Percentiles rank a stretch among this genome's conserved stretches.
These are phyloP conservation scores for Cephus rjabovi DNA, from an alignment of 2,888 invertebrate genomes.

Conservation along the genomic window DNA sequence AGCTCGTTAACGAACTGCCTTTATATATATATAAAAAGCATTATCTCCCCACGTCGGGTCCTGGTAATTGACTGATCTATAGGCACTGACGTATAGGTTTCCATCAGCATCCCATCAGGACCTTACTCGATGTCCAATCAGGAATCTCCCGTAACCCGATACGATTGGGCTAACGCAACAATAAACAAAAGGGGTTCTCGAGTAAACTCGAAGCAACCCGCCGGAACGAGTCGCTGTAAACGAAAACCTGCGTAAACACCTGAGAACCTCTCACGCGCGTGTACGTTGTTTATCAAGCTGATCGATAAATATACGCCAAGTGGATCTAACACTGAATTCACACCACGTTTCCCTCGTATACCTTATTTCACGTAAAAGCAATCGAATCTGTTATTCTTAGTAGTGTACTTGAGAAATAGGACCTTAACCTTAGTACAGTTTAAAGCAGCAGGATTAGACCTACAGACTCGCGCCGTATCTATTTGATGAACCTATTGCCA, in stretches of 20 bases:
- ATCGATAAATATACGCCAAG: neutral
- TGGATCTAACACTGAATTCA: neutral
- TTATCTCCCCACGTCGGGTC: neutral
- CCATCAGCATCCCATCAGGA: neutral
- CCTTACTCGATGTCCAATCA: neutral
- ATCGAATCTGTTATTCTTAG: neutral
- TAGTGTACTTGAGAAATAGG: neutral
- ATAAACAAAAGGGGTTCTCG: neutral
- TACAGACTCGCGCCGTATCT: neutral
- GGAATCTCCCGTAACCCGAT: conserved; percentile 1
- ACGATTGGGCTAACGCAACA: conserved; percentile 1
- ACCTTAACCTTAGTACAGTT: neutral
- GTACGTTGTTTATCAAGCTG: neutral
- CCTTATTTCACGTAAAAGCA: neutral
- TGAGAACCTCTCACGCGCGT: neutral
- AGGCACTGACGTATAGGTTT: neutral
- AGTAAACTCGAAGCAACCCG: neutral
- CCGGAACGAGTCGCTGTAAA: neutral
- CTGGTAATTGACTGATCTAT: neutral
- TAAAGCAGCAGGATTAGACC: neutral
- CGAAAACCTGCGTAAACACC: neutral
- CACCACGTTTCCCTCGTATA: neutral
- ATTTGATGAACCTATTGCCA: neutral
- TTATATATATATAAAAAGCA: neutral
- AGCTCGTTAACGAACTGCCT: neutral